Base-by-base conservation (phyloP, 2,113 vertebrate species). In the Periophthalmus modestus region DNA sequence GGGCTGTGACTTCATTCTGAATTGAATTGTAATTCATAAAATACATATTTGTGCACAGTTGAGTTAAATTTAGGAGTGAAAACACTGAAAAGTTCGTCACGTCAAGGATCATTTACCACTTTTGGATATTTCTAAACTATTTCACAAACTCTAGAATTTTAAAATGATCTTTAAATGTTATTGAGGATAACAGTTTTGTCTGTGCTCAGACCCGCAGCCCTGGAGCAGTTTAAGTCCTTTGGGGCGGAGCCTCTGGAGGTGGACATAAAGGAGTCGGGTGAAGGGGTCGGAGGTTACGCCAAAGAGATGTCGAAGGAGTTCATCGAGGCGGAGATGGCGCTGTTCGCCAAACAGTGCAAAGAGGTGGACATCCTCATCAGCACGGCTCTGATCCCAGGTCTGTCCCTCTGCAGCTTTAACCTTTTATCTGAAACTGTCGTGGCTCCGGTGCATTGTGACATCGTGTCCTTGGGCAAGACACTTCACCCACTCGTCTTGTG, bases 291-390 rank as follows among this genome's bases (percentile, higher is more conserved):
- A 11, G 93, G 93, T 50, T 93, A 93, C 23, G 91, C 93, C 69
- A 94, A 94, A 87, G 92, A 94, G 85, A 94, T 92, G 90, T 94
- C 92, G 0, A 86, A 92, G 75, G 93, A 94, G 81, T 94, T 94
- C 75, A 90, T 93, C 4, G 94, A 94, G 19, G 92, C 92, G 14
- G 94, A 94, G 81, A 91, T 94, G 89, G 84, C 79, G 0, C 80
- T 94, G 28, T 94, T 95, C 72, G 87, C 92, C 24, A 93, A 87
- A 76, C 92, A 93, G 69, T 88, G 89, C 66, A 91, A 93, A 85
- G 92, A 94, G 0, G 90, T 93, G 7, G 89, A 94, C 83, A 91
- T 92, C 68, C 0, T 91, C 77, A 87, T 93, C 65, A 94, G 58
- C 75, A 93, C 93, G 19, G 92, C 91, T 4, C 90, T 94, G 33